Conservation (phyloP, 1,140 invertebrate genomes). For the Halesus radiatus region DNA sequence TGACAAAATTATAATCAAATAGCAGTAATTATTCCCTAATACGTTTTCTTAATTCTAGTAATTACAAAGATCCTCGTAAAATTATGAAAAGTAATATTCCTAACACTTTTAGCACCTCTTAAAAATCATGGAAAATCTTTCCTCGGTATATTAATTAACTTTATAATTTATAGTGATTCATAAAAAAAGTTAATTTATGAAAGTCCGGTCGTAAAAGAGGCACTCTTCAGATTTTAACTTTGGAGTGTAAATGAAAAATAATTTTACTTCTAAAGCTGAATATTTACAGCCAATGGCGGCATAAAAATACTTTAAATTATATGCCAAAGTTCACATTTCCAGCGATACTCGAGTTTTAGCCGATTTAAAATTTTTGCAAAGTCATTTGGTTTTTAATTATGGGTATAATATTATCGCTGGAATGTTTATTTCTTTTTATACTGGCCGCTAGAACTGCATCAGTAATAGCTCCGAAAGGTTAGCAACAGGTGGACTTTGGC, state of each 20-base stretch:
- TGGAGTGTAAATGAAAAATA: not conserved
- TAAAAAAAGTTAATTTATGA: no score
- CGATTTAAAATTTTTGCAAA: conserved; percentile 20
- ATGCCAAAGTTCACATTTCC: not conserved
- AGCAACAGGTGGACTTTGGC: conserved; percentile 3
- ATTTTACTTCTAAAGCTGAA: not conserved
- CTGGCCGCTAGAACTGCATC: not conserved
- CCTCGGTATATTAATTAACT: no score
- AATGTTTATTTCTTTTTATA: conserved; percentile 8
- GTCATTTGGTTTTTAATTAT: conserved; percentile 31
- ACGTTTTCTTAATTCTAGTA: no score
- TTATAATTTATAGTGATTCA: no score
- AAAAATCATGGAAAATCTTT: no score
- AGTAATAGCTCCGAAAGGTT: not conserved
- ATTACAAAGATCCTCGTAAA: no score
- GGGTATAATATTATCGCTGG: conserved; percentile 1
- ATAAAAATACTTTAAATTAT: not conserved
- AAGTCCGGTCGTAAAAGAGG: no score
- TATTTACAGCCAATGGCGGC: not conserved
- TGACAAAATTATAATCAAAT: no score
- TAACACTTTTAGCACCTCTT: no score
- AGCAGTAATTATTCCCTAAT: no score
- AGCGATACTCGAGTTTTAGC: not conserved
- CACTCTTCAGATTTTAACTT: no score
- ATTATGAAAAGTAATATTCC: no score